Conservation (phyloP, 2,113 vertebrate species). For the Mandrillus leucophaeus region DNA sequence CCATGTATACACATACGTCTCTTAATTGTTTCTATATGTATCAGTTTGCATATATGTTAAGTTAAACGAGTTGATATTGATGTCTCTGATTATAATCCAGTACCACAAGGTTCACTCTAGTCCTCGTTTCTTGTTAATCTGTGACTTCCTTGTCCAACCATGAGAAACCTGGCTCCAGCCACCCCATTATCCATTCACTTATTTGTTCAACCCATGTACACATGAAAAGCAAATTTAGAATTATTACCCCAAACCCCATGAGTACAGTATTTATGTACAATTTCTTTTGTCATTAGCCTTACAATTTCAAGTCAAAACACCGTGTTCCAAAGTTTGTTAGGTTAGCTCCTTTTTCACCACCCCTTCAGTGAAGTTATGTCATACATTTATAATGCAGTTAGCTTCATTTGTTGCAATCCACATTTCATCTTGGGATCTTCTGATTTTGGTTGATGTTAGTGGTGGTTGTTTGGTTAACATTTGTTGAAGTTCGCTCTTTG, state of each 20-base stretch:
- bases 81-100: background rate
- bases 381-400: background rate
- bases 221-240: slow-evolving; percentile 14
- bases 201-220: background rate
- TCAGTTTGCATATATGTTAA: background rate
- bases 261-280: background rate
- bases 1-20: background rate
- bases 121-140: background rate
- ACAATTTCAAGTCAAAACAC: background rate
- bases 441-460: background rate
- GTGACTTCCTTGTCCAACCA: background rate
- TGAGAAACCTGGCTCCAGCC: background rate
- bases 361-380: background rate
- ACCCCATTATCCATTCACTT: background rate
- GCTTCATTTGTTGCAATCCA: background rate
- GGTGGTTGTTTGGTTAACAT: background rate
- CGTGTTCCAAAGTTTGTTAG: slow-evolving; percentile 30
- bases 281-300: slow-evolving; percentile 20
- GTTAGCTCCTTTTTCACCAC: background rate
- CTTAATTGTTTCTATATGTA: background rate
- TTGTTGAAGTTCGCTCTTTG: background rate
- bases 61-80: background rate
- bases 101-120: background rate
- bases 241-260: background rate
- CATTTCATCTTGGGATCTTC: background rate